These are phyloP conservation scores for Prolemur simus DNA, from an alignment of 2,113 vertebrate species.

Conservation along the genomic window DNA sequence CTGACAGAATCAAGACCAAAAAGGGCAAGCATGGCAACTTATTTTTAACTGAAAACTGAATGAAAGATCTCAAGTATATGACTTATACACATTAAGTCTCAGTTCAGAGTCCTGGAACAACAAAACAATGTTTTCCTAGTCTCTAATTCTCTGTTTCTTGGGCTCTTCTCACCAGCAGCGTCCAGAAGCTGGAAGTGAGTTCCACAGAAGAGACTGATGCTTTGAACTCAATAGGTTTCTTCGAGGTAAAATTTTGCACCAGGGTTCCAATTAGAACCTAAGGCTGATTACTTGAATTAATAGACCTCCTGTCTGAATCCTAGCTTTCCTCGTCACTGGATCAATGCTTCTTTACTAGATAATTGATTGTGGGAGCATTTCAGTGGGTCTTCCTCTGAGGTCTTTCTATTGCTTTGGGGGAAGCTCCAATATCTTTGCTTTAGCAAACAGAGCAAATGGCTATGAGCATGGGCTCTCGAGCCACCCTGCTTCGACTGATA, in stretches of 20 bases:
- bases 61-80: background rate
- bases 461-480: background rate
- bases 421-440: background rate
- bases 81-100: background rate
- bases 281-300: background rate
- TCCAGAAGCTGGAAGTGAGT: background rate
- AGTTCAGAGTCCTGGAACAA: background rate
- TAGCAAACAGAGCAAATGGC: background rate
- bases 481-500: background rate
- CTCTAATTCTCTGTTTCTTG: background rate
- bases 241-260: constrained; percentile 15
- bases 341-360: background rate
- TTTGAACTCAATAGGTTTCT: constrained; percentile 25
- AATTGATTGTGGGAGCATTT: background rate
- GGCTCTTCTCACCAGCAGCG: background rate
- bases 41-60: background rate
- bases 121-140: background rate
- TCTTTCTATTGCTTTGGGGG: background rate
- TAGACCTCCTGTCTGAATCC: background rate
- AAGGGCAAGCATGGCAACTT: background rate
- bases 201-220: background rate
- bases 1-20: background rate
- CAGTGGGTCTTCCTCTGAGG: background rate
- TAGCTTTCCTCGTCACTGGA: background rate
- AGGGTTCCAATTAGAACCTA: constrained; percentile 37